A percentile compares a stretch with the other conserved stretches of the same genome.
Evolutionary conservation across 53 echinoderm and acorn worm species (phyloP).

Genomic region (Actinopyga echinites): DNA sequence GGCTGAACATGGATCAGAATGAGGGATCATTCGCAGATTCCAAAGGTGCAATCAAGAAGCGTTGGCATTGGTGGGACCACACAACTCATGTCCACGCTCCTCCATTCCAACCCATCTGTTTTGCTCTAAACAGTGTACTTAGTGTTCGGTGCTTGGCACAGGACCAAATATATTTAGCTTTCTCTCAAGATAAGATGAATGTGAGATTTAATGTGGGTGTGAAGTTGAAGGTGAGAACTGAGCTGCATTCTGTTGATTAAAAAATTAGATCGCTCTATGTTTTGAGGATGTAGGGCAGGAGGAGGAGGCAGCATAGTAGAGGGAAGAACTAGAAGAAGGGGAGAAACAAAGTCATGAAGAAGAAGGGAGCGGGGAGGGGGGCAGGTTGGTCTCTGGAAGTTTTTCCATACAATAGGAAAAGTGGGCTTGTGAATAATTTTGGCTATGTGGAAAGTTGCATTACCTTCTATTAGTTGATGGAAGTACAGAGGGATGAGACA

Average conservation of each 20-base stretch:
- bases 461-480: too few relatives aligned
- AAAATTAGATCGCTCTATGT: too few relatives aligned
- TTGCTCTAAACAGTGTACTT: conserved; percentile 80
- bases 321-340: background rate
- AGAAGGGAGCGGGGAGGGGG: background rate
- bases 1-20: conserved; percentile 82
- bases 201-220: conserved; percentile 87
- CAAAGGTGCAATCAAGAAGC: conserved; percentile 84
- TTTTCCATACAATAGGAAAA: too few relatives aligned
- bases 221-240: conserved; percentile 76
- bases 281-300: too few relatives aligned
- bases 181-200: conserved; percentile 70
- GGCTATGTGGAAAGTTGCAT: too few relatives aligned
- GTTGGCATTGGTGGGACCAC: conserved; percentile 91
- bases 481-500: too few relatives aligned
- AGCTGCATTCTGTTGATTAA: too few relatives aligned
- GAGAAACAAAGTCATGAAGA: background rate
- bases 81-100: conserved; percentile 83
- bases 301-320: too few relatives aligned
- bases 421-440: too few relatives aligned
- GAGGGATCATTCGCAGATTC: conserved; percentile 77
- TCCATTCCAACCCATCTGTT: conserved; percentile 97
- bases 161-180: conserved; percentile 83
- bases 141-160: conserved; percentile 86
- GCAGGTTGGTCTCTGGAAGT: background rate